A percentile compares a stretch with the other conserved stretches of the same genome.
Conservation (phyloP, 2,888 invertebrate species). For the Dendrolimus pini region DNA sequence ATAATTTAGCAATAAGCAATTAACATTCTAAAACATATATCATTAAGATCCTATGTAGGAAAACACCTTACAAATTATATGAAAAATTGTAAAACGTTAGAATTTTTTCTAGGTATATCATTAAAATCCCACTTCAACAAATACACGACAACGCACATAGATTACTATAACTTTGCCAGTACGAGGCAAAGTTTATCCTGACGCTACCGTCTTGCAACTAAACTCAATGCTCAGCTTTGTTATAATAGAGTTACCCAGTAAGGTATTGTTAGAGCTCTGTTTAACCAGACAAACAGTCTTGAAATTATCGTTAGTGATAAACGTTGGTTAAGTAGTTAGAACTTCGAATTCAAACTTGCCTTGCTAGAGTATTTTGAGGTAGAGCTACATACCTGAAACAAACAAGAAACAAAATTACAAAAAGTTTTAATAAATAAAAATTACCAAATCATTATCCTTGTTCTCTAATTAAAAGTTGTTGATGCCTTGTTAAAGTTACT, state of each 20-base stretch:
- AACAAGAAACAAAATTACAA: slow-evolving; percentile 18
- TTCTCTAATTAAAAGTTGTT: too few species aligned
- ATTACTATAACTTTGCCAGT: slow-evolving; percentile 18
- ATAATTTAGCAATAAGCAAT: too few species aligned
- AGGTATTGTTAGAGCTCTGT: background rate
- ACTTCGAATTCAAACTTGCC: background rate
- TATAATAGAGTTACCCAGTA: slow-evolving; percentile 16
- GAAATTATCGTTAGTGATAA: background rate
- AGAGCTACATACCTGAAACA: slow-evolving; percentile 22
- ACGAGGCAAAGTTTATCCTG: slow-evolving; percentile 24
- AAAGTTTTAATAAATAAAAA: slow-evolving; percentile 1
- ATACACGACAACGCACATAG: slow-evolving; percentile 2
- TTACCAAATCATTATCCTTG: too few species aligned
- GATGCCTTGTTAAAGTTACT: too few species aligned
- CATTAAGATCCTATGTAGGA: too few species aligned
- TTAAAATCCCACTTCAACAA: too few species aligned
- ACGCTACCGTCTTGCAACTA: slow-evolving; percentile 22
- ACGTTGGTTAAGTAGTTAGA: background rate
- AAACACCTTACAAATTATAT: too few species aligned
- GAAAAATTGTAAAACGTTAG: too few species aligned
- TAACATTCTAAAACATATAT: too few species aligned
- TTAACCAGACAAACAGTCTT: background rate
- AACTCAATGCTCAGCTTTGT: slow-evolving; percentile 15
- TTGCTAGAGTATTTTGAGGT: background rate
- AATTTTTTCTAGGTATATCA: too few species aligned